Evolutionary conservation across 1,140 invertebrate species (phyloP).

Genomic region (Nymphalis io): DNA sequence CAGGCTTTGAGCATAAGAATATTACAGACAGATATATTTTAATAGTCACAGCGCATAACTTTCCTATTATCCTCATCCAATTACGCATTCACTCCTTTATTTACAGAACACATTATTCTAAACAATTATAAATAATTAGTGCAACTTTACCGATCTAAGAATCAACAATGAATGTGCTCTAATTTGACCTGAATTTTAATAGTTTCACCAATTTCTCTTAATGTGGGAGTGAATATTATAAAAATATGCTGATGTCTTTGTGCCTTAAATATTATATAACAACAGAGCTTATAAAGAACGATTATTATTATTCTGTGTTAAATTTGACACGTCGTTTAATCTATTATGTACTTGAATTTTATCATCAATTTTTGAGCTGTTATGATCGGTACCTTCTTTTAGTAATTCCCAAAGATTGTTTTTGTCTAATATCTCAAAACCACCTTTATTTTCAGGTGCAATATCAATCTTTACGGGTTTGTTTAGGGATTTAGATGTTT

Average conservation of each 20-base stretch:
- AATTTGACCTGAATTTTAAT: conserved; percentile 33
- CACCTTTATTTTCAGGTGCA: conserved; percentile 79
- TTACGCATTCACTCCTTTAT: conserved; percentile 41
- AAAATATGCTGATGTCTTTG: conserved; percentile 77
- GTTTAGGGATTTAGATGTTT: conserved; percentile 70
- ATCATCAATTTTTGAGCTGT: conserved; percentile 62
- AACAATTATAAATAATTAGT: conserved; percentile 60
- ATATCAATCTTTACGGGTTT: conserved; percentile 60
- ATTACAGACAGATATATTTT: conserved; percentile 46
- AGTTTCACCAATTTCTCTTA: conserved; percentile 18
- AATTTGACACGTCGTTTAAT: conserved; percentile 57
- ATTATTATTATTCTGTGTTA: conserved; percentile 54
- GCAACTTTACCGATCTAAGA: conserved; percentile 60
- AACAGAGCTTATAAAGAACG: conserved; percentile 73
- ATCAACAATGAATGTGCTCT: conserved; percentile 64
- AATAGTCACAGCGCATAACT: conserved; percentile 67
- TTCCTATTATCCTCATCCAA: conserved; percentile 43
- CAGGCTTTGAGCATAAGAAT: conserved; percentile 58
- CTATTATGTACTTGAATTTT: conserved; percentile 64
- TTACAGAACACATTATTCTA: conserved; percentile 58
- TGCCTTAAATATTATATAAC: conserved; percentile 74
- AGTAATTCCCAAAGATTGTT: conserved; percentile 83
- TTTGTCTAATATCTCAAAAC: conserved; percentile 81
- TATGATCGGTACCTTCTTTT: conserved; percentile 76
- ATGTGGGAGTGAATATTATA: conserved; percentile 55